Conservation (phyloP, 2,888 invertebrate species). For the Pandemis heparana region DNA sequence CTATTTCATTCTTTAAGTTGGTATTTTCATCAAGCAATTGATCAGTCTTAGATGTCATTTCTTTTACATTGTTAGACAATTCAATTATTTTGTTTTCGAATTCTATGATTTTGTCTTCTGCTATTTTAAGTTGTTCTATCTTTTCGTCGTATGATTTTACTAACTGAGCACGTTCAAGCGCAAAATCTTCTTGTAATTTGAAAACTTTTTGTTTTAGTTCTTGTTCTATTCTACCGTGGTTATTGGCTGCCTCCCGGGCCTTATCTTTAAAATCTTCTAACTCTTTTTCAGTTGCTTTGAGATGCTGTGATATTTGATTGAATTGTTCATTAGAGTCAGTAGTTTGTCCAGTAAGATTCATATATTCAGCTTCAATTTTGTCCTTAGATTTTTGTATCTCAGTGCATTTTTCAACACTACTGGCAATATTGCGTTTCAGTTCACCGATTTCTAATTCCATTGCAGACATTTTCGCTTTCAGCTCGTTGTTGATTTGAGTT, state of each 20-base stretch:
- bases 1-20: constrained; percentile 75
- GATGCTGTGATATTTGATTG: constrained; percentile 81
- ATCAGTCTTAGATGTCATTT: constrained; percentile 67
- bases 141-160: constrained; percentile 69
- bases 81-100: constrained; percentile 62
- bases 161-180: constrained; percentile 70
- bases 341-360: constrained; percentile 85
- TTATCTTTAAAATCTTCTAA: constrained; percentile 82
- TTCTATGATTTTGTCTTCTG: constrained; percentile 71
- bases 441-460: constrained; percentile 86
- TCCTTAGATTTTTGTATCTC: constrained; percentile 85
- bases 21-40: constrained; percentile 76
- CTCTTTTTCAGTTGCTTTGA: constrained; percentile 85
- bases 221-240: constrained; percentile 77
- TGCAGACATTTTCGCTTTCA: constrained; percentile 72
- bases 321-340: constrained; percentile 87
- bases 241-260: constrained; percentile 73
- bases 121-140: constrained; percentile 68
- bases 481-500: constrained; percentile 67
- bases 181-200: constrained; percentile 76
- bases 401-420: constrained; percentile 84
- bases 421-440: constrained; percentile 83
- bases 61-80: constrained; percentile 62
- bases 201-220: constrained; percentile 79
- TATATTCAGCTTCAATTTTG: constrained; percentile 86